Evolutionary conservation across 2,797 vertebrate species (phyloP).

Genomic region (Steatocranus sp.): DNA sequence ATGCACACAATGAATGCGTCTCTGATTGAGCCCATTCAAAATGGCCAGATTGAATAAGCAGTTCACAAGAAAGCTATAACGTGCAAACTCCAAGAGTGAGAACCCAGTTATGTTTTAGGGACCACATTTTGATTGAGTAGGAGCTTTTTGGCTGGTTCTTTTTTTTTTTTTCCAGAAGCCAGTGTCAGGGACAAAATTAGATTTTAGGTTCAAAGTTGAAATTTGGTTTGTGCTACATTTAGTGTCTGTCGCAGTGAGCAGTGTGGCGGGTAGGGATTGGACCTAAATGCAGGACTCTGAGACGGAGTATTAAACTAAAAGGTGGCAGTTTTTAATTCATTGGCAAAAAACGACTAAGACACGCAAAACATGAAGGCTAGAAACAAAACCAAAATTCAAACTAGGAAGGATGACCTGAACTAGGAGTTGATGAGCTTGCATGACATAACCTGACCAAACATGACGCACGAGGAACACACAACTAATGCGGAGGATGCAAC

Average conservation of each 20-base stretch:
- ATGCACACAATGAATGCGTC: neutral
- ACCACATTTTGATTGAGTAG: neutral
- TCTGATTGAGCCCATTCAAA: neutral
- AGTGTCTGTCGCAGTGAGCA: neutral
- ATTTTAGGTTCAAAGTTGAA: neutral
- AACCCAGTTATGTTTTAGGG: neutral
- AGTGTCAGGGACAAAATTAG: neutral
- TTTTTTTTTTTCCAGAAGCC: neutral
- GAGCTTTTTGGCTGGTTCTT: neutral
- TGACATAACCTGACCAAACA: neutral
- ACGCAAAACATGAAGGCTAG: fast-evolving
- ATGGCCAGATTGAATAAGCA: too few relatives aligned
- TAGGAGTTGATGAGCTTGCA: neutral
- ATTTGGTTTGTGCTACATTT: neutral
- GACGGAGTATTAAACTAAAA: neutral
- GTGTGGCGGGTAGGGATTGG: neutral
- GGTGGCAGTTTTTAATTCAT: neutral
- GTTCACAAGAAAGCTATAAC: too few relatives aligned
- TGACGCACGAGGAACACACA: neutral
- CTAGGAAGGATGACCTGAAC: neutral
- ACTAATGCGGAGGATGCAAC: neutral
- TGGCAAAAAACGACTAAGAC: neutral
- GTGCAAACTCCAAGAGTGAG: neutral
- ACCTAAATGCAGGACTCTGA: neutral
- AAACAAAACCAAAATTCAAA: neutral